Conservation (phyloP, 2,797 vertebrate species). For the Catostomus latipinnis region DNA sequence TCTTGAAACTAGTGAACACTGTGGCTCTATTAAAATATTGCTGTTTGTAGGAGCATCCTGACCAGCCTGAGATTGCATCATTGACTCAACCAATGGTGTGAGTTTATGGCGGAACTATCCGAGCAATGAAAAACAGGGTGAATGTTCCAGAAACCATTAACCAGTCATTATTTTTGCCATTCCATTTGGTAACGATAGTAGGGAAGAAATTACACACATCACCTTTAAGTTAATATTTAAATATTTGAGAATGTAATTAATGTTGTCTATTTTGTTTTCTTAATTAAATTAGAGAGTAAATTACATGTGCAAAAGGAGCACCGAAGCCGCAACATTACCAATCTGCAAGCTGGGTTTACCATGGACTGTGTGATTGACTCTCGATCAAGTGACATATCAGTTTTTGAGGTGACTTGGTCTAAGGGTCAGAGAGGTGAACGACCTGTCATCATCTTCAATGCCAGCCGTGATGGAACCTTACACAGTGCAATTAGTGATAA, state of each 20-base stretch:
- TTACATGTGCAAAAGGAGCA: slow-evolving; percentile 44
- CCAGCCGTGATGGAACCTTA: slow-evolving; percentile 64
- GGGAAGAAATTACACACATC: too few relatives aligned
- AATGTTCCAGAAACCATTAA: too few relatives aligned
- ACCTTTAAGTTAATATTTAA: too few relatives aligned
- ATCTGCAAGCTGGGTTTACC: slow-evolving; percentile 23
- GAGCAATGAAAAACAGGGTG: too few relatives aligned
- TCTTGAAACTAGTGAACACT: too few relatives aligned
- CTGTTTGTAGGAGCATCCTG: too few relatives aligned
- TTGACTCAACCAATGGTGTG: too few relatives aligned
- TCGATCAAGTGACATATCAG: slow-evolving; percentile 48
- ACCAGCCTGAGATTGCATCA: too few relatives aligned
- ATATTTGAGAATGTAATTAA: neutral
- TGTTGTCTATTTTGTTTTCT: neutral
- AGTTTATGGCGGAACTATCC: too few relatives aligned
- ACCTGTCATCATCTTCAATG: slow-evolving; percentile 61
- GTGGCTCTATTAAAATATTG: too few relatives aligned
- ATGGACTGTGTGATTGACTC: slow-evolving; percentile 55
- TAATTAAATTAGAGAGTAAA: slow-evolving; percentile 39
- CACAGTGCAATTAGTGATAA: slow-evolving; percentile 33
- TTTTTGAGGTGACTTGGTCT: slow-evolving; percentile 60
- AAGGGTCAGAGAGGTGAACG: slow-evolving; percentile 5
- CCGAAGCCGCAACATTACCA: slow-evolving; percentile 5
- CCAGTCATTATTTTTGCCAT: too few relatives aligned
- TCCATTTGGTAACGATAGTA: too few relatives aligned